phyloP scores from a whole-genome alignment of 2,113 vertebrate species.

The Thunnus thynnus region DNA sequence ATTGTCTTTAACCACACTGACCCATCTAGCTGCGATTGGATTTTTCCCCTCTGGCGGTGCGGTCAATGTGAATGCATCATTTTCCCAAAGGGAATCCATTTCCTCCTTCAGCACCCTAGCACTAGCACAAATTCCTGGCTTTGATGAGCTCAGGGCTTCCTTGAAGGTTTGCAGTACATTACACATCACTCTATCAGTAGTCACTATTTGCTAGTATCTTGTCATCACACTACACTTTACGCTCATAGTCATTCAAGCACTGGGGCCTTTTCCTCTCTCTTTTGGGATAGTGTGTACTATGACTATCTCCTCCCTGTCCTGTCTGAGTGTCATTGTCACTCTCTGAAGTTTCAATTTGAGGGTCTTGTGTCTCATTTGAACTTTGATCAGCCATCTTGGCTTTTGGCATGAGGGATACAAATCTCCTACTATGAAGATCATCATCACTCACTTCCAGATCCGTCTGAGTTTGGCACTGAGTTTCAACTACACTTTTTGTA shows the following conservation, averaged over 20 bases:
- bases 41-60: neutral
- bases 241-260: neutral
- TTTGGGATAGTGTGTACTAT: neutral
- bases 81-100: neutral
- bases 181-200: neutral
- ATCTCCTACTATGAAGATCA: too few relatives aligned
- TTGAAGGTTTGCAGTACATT: constrained; percentile 1
- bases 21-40: neutral
- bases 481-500: neutral
- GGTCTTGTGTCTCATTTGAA: too few relatives aligned
- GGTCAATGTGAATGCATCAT: neutral
- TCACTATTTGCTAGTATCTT: neutral
- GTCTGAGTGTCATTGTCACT: too few relatives aligned
- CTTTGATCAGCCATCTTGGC: too few relatives aligned
- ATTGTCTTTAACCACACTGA: neutral
- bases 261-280: neutral
- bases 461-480: too few relatives aligned
- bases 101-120: neutral
- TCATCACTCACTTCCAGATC: neutral
- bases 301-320: neutral
- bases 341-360: too few relatives aligned
- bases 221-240: neutral
- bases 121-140: neutral
- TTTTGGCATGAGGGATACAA: too few relatives aligned
- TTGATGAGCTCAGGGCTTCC: constrained; percentile 15